Conservation (phyloP, 2,113 vertebrate species). For the Sturnus vulgaris region DNA sequence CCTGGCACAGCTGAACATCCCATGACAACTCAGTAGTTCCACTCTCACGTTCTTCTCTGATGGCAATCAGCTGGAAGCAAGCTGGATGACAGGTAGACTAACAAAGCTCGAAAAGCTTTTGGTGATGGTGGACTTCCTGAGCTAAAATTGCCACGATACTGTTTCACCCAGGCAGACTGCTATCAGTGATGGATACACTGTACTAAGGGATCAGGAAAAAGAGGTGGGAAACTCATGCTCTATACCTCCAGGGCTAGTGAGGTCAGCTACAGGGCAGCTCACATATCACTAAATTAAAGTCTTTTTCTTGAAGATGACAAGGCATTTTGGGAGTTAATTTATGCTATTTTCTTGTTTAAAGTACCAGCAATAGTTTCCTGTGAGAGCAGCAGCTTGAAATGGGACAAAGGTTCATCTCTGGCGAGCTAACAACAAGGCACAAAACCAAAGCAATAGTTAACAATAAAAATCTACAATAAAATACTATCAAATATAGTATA, state of each 20-base stretch:
- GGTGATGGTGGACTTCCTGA: neutral
- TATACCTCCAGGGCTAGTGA: neutral
- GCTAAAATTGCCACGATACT: neutral
- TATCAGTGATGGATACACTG: neutral
- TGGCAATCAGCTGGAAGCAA: neutral
- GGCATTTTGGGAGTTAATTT: neutral
- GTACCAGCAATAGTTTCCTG: neutral
- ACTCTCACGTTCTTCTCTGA: neutral
- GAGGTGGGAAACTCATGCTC: neutral
- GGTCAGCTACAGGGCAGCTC: neutral
- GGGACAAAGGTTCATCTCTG: neutral
- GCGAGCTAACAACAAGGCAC: neutral
- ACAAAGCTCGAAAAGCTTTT: neutral
- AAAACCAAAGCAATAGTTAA: neutral
- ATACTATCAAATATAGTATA: too few relatives aligned
- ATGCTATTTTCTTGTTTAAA: neutral
- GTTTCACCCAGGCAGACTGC: neutral
- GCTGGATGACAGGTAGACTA: neutral
- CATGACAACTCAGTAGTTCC: neutral
- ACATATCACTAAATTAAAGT: neutral
- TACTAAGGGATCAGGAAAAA: neutral
- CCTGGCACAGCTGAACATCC: neutral
- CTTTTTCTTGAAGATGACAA: neutral
- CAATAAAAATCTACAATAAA: neutral
- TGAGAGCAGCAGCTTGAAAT: neutral